Evolutionary conservation across 1,140 invertebrate genomes (phyloP), one percentile per base, ranked within the genome.

Genomic region (Medauroidea extradentata): DNA sequence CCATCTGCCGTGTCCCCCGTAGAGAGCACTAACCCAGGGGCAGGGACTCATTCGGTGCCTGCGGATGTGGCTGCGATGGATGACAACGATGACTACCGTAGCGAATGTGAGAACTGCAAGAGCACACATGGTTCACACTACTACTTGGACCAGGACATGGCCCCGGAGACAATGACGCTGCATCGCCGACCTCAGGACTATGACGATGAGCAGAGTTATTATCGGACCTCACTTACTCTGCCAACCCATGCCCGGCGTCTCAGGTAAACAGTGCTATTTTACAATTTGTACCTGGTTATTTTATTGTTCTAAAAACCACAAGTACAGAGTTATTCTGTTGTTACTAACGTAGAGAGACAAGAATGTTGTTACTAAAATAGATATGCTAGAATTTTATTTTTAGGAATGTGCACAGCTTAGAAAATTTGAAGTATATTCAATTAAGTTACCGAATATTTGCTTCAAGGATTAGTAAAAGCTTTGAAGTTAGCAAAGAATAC

Each of bases 71-170:
- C 19, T 19, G 23, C 56, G 2, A 74, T 76, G 50, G 85, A 86
- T 57, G 78, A 85, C 48, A 78, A 81, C 18, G 86, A 89, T 65
- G 87, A 89, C 72, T 89, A 88, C 68, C 79, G 88, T 42, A 89
- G 85, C 70, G 88, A 91, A 71, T 91, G 88, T 72, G 88, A 90
- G 72, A 91, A 91, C 75, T 91, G 88, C 73, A 89, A 90, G 71
- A 67, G 52, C 52, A 59, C 83, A 14, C 83, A 81, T 58, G 84
- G 84, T 57, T 84, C 85, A 56, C 78, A 81, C 63, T 84, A 84
- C 67, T 83, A 82, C 67, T 73, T 85, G 50, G 80, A 83, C 43
- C 83, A 85, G 55, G 78, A 83, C 60, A 76, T 78, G 53, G 67
- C 77, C 13, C 75, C 78, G 24, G 84, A 86, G 71, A 87, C 85